Percentiles rank a stretch among this genome's conserved stretches.
Conservation (phyloP, 2,797 vertebrate genomes). For the Mus spretus region DNA sequence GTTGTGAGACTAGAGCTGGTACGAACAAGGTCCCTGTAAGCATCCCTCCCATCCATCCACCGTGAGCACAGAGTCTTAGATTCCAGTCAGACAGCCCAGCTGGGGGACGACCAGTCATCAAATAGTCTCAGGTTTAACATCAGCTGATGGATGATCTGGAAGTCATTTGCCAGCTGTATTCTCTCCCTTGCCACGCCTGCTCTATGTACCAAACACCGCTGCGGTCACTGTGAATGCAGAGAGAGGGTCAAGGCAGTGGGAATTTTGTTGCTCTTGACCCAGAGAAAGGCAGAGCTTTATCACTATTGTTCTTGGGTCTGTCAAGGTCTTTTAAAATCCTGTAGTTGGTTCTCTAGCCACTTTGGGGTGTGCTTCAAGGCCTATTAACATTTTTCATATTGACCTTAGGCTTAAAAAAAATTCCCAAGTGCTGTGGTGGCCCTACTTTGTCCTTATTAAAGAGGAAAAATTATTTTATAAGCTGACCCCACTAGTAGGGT, state of each 20-base stretch:
- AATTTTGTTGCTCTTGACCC: not conserved
- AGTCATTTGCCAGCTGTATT: no score
- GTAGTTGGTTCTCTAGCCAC: not conserved
- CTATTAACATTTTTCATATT: constrained; percentile 19
- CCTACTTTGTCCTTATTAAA: constrained; percentile 3
- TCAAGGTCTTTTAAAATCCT: not conserved
- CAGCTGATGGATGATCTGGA: not conserved
- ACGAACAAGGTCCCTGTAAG: not conserved
- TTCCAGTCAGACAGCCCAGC: not conserved
- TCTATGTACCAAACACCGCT: not conserved
- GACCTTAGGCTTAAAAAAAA: not conserved
- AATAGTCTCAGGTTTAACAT: not conserved
- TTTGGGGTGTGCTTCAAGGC: constrained; percentile 11
- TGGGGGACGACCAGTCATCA: not conserved
- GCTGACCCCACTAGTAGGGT: not conserved
- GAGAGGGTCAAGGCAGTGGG: not conserved
- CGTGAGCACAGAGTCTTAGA: not conserved
- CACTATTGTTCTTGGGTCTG: not conserved
- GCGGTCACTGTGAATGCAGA: no score
- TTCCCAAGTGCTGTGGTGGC: not conserved
- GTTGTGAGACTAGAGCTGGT: constrained; percentile 12
- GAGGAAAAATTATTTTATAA: not conserved
- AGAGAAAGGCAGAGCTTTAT: constrained; percentile 22
- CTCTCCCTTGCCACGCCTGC: no score
- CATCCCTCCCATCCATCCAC: not conserved